Base-by-base conservation (phyloP, 2,888 invertebrate genomes). In the Acanthosepion lycidas region DNA sequence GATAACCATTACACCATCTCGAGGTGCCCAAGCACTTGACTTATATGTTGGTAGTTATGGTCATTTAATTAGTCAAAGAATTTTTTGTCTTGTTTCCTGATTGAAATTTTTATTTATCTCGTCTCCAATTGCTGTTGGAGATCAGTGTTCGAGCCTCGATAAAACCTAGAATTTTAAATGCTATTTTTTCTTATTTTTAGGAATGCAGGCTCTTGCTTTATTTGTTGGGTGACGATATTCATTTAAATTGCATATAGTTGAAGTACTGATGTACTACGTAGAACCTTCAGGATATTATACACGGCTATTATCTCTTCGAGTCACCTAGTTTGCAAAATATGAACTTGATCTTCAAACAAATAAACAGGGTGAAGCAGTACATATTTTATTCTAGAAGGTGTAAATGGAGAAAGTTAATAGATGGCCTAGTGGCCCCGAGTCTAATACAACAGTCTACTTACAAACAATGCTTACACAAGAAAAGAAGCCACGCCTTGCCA, bases 261-360 rank as follows among this genome's bases (percentile, higher is more conserved):
- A 26, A 64, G 6, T 28, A 8, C 28, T 3, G 20, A 4, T 64
- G 64, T 28, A 64, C 64, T 64, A 26, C 28, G 64, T 64, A 26
- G 26, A 26, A n/a, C 0, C 15, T 78, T 78, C 23, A 15, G 78
- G 3, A n/a, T 9, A 78, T 78, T 78, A 78, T 78, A 8, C n/a
- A n/a, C 12, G 4, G n/a, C 78, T n/a, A n/a, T 78, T 78, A 78
- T n/a, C n/a, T 78, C n/a, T 78, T 5, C 12, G 78, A 78, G 78
- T 78, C 78, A n/a, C 78, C 78, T 78, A 78, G 15, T 78, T 78
- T n/a, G n/a, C n/a, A 78, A 78, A 78, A 78, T 78, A 33, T 15
- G n/a, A 78, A 78, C 78, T 78, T 78, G 78, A 78, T 78, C 78
- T 78, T 33, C 78, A 33, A n/a, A n/a, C n/a, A 78, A 78, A 78